These are phyloP conservation scores for Pandemis cinnamomeana DNA, from an alignment of 2,888 invertebrate genomes.

Conservation along the genomic window DNA sequence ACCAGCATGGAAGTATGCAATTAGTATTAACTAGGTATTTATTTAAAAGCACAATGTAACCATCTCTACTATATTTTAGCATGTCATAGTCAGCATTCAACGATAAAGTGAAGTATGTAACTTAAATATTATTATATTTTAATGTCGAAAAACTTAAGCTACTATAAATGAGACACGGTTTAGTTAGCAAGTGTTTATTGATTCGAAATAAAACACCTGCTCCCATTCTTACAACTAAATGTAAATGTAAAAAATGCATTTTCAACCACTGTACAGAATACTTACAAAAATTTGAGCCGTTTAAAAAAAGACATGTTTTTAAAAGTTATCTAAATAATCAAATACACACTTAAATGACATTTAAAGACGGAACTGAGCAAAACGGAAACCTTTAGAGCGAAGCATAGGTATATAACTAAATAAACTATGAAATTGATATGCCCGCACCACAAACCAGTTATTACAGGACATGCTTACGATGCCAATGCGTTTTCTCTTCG, in stretches of 20 bases:
- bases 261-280: slow-evolving; percentile 15
- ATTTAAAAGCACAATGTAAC: neutral
- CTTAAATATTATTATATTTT: neutral
- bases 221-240: slow-evolving; percentile 59
- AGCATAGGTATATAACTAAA: too few relatives aligned
- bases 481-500: too few relatives aligned
- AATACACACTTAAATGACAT: neutral
- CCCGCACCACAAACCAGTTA: too few relatives aligned
- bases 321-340: neutral
- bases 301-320: neutral
- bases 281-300: slow-evolving; percentile 10
- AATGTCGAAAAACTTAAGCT: slow-evolving; percentile 4
- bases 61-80: neutral
- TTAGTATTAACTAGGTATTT: neutral
- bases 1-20: too few relatives aligned
- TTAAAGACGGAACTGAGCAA: too few relatives aligned
- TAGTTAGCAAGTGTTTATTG: slow-evolving; percentile 58
- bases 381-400: too few relatives aligned
- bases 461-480: too few relatives aligned
- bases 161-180: slow-evolving; percentile 48
- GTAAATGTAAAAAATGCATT: slow-evolving; percentile 28
- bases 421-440: too few relatives aligned
- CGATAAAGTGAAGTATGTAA: neutral
- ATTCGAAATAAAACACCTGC: slow-evolving; percentile 59
- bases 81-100: neutral